Conservation (phyloP, 35 echinoderm and acorn worm genomes). For the Holothuria glaberrima region DNA sequence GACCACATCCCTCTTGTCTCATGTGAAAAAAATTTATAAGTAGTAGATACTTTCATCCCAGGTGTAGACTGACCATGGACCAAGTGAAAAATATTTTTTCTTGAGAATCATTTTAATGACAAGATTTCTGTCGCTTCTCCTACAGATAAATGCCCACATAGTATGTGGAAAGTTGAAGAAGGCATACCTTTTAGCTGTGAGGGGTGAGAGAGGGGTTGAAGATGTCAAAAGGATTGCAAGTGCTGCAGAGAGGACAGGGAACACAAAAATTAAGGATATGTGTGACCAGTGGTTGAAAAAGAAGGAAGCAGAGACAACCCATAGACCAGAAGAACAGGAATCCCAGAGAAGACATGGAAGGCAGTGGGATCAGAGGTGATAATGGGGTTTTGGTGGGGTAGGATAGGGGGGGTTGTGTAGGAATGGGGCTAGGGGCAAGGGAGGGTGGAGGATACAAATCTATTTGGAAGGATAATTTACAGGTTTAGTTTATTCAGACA, state of each 20-base stretch:
- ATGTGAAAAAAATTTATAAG: too few relatives aligned
- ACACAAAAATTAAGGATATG: slow-evolving; percentile 81
- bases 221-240: slow-evolving; percentile 82
- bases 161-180: slow-evolving; percentile 87
- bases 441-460: neutral
- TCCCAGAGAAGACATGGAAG: neutral
- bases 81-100: too few relatives aligned
- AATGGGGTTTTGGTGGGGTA: neutral
- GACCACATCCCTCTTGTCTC: too few relatives aligned
- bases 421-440: neutral
- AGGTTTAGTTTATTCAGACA: too few relatives aligned
- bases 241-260: slow-evolving; percentile 76
- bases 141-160: slow-evolving; percentile 93
- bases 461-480: neutral
- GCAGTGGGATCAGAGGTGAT: neutral
- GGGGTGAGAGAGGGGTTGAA: slow-evolving; percentile 70
- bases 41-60: too few relatives aligned
- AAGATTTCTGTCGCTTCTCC: too few relatives aligned
- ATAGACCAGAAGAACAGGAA: neutral
- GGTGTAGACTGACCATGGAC: too few relatives aligned
- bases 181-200: slow-evolving; percentile 93
- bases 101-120: slow-evolving; percentile 5
- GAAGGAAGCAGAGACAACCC: slow-evolving; percentile 26
- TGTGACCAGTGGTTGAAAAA: slow-evolving; percentile 89
- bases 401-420: neutral